These are phyloP conservation scores for Drosophila algonquin DNA, from an alignment of 2,888 invertebrate genomes.

Conservation along the genomic window DNA sequence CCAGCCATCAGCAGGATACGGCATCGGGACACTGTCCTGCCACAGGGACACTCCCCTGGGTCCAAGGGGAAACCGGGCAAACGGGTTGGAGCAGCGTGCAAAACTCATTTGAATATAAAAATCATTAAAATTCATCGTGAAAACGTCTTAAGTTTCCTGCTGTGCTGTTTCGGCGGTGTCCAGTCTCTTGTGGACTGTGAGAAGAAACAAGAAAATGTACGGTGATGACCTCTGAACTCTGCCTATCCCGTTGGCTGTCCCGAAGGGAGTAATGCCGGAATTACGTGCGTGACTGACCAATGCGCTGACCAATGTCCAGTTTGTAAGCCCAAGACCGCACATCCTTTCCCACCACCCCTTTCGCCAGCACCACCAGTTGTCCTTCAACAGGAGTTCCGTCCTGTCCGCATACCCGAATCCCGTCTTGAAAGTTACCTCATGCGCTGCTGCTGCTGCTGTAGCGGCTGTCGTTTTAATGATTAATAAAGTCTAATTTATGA, in stretches of 20 bases:
- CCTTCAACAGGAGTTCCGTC: conserved; percentile 60
- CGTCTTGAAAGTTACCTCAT: conserved; percentile 42
- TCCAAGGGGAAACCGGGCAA: conserved; percentile 38
- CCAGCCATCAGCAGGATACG: conserved; percentile 39
- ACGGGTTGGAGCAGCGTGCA: conserved; percentile 54
- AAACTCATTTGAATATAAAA: conserved; percentile 78
- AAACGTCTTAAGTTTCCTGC: conserved; percentile 77
- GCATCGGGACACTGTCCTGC: conserved; percentile 15
- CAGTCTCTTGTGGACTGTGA: conserved; percentile 62
- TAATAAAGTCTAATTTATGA: conserved; percentile 82
- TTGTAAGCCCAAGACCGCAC: conserved; percentile 64
- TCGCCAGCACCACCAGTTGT: conserved; percentile 71
- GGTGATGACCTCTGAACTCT: conserved; percentile 82
- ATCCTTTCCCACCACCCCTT: conserved; percentile 64
- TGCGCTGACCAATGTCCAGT: conserved; percentile 79
- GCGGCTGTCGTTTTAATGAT: conserved; percentile 79
- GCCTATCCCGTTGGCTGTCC: conserved; percentile 60
- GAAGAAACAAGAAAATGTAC: conserved; percentile 81
- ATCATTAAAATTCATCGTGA: conserved; percentile 80
- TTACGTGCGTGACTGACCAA: conserved; percentile 83
- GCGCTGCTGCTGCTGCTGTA: conserved; percentile 24
- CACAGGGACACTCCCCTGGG: conserved; percentile 59
- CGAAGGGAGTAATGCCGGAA: conserved; percentile 52
- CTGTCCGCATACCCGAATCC: conserved; percentile 23
- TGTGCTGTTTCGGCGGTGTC: conserved; percentile 40